phyloP scores from a whole-genome alignment of 2,113 vertebrate genomes.

The Patagioenas fasciata region DNA sequence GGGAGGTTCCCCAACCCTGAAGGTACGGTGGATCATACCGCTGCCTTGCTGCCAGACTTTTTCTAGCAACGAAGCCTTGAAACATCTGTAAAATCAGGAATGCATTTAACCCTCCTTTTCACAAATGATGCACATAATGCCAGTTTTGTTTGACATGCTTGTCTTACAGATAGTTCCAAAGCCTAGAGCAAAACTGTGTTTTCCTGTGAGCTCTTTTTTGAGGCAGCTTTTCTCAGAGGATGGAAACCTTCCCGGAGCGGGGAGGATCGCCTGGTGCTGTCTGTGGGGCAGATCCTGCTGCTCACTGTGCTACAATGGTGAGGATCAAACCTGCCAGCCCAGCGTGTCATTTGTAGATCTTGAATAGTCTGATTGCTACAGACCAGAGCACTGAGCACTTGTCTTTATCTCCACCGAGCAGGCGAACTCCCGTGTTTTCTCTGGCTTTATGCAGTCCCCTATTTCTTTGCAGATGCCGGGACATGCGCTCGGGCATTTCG shows the following conservation, averaged over 20 bases:
- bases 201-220: neutral
- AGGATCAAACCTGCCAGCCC: neutral
- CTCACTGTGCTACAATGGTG: fast-evolving
- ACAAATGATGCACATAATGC: neutral
- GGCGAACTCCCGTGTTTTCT: neutral
- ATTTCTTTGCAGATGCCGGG: no score
- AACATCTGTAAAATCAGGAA: neutral
- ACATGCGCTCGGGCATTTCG: neutral
- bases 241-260: neutral
- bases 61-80: neutral
- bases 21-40: neutral
- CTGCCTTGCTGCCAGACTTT: neutral
- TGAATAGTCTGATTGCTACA: neutral
- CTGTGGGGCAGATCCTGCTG: neutral
- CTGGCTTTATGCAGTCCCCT: neutral
- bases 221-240: neutral
- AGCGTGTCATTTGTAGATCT: fast-evolving
- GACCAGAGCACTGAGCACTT: neutral
- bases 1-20: neutral
- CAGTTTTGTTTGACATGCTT: neutral
- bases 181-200: neutral
- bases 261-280: neutral
- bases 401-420: neutral
- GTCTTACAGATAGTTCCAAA: neutral
- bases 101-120: neutral